phyloP scores from a whole-genome alignment of 2,888 invertebrate species.

The Nemapogon koenigi region DNA sequence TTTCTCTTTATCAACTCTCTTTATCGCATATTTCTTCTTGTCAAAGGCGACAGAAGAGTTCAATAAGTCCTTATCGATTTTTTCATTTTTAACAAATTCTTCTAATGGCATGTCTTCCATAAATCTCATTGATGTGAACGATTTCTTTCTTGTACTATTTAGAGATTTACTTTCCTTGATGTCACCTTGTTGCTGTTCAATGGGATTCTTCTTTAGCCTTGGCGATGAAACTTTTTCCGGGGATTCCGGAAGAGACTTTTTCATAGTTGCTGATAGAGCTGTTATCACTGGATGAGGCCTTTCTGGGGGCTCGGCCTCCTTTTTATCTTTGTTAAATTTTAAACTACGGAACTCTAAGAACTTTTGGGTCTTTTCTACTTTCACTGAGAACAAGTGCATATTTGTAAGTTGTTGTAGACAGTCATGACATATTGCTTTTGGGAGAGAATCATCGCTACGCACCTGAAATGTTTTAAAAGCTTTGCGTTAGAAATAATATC shows the following conservation, averaged over 20 bases:
- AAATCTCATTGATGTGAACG: constrained; percentile 35
- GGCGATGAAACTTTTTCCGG: too few relatives aligned
- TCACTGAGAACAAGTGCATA: constrained; percentile 43
- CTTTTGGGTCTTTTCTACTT: constrained; percentile 55
- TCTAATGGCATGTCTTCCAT: constrained; percentile 50
- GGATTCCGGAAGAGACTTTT: too few relatives aligned
- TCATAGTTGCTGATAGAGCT: too few relatives aligned
- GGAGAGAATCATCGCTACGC: constrained; percentile 43
- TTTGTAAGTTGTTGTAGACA: constrained; percentile 48
- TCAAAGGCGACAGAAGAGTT: background rate
- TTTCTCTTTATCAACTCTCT: constrained; percentile 11
- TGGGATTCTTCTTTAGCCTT: too few relatives aligned
- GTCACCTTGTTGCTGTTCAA: constrained; percentile 40
- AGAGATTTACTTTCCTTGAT: constrained; percentile 20
- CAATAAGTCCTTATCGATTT: constrained; percentile 37
- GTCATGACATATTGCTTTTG: constrained; percentile 58
- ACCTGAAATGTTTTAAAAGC: constrained; percentile 37
- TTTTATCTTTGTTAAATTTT: constrained; percentile 33
- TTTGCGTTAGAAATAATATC: too few relatives aligned
- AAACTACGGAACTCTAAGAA: constrained; percentile 46
- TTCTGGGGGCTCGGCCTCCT: constrained; percentile 18
- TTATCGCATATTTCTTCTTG: too few relatives aligned
- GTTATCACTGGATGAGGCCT: too few relatives aligned
- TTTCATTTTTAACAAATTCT: constrained; percentile 43
- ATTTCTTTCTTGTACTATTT: constrained; percentile 33